Base-by-base conservation (phyloP, 2,113 vertebrate species). In the Actinemys pallida region DNA sequence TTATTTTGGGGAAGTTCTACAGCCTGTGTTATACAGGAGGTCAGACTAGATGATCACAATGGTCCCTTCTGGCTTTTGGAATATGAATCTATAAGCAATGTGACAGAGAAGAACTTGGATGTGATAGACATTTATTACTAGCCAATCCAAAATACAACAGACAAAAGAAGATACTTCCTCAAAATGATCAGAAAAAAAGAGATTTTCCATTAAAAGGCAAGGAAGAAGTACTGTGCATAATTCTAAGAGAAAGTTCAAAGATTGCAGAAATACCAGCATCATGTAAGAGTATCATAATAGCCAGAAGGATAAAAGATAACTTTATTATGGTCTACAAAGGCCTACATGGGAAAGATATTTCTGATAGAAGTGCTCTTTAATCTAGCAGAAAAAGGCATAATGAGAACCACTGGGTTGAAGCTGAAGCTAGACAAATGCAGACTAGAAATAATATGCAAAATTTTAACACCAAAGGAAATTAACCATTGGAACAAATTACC, bases 241-340 rank as follows among this genome's bases (percentile, higher is more conserved):
- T 29, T 69, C 35, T 69, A 69, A 72, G 25, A 59, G 27, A 59
- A 59, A 59, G 57, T 59, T 59, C 57, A 59, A 72, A 72, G 65
- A 72, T 10, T 39, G 19, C 65, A n/a, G 65, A 72, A 39, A 72
- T 39, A 72, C 3, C 35, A 72, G 13, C 31, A n/a, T 72, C 16
- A 10, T 72, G 31, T 39, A 39, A 39, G 17, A 29, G 17, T n/a
- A n/a, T 72, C 27, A 57, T 27, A 59, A 59, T 5, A 29, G 17
- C 35, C 31, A 9, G 65, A 39, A 39, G 65, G 19, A 19, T 72
- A 72, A 72, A 72, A 19, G 57, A 29, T 59, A 59, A 72, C 8
- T n/a, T 72, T 17, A 72, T 35, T 35, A 72, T 8, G 31, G 17
- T 19, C 7, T 14, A 24, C 0, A 0, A 69, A 69, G 6, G 35